Evolutionary conservation across 2,797 vertebrate genomes (phyloP), one percentile per base, ranked within the genome.

Genomic region (Sparidentex hasta): DNA sequence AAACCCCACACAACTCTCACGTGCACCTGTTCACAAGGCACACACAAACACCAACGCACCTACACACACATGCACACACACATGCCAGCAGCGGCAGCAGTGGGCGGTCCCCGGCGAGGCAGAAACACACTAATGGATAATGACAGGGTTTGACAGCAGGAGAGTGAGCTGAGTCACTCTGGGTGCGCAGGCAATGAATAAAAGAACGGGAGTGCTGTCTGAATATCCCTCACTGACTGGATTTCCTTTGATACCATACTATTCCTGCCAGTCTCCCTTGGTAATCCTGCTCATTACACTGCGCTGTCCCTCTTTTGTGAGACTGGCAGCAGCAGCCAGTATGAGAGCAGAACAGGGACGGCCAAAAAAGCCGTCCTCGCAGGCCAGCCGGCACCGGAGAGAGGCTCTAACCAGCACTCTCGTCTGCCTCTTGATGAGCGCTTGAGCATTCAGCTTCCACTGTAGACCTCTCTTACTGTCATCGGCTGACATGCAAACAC

Each of bases 91-190:
- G 74, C 78, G 58, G 81, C 55, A 65, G 79, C 86, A 64, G 84
- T 92, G 78, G 90, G 89, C 61, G 76, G 85, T 88, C 87, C 82
- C 86, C 59, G 29, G 74, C 54, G 81, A 89, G 80, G 76, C 88
- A 88, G 82, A 89, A 89, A 90, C 85, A 80, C 82, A 90, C 84
- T 92, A 90, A 91, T 92, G 89, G 88, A 90, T 93, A 92, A 93
- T 91, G 91, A 91, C 90, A 90, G 88, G 83, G 82, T 83, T 86
- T 89, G 90, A 93, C 90, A 88, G 89, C 84, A 71, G 83, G 91
- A 91, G 92, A 93, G 91, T 92, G 89, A 92, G 89, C 91, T 91
- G 90, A 93, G 92, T 93, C 90, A 91, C 87, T 90, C 75, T 82
- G 81, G 81, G 78, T 59, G 27, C 51, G 23, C 85, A 81, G 84